phyloP scores from a whole-genome alignment of 2,888 invertebrate species.

The Apamea anceps region DNA sequence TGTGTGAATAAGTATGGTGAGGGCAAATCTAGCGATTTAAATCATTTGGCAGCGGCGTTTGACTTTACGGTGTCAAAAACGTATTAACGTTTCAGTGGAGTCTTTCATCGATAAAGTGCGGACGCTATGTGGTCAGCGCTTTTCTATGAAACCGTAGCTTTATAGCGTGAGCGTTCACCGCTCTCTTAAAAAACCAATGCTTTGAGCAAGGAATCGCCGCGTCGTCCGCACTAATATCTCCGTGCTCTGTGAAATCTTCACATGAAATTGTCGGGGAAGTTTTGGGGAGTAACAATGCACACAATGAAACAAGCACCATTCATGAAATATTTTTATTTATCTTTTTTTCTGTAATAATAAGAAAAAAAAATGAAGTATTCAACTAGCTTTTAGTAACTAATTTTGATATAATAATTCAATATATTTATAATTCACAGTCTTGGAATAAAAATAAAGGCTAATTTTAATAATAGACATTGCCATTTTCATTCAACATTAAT shows the following conservation, averaged over 20 bases:
- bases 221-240: background rate
- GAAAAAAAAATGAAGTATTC: conserved; percentile 65
- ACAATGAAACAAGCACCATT: conserved; percentile 47
- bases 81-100: no score
- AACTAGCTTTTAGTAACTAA: conserved; percentile 66
- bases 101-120: no score
- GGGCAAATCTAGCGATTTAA: no score
- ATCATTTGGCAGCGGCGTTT: no score
- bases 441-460: conserved; percentile 78
- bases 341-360: conserved; percentile 65
- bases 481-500: conserved; percentile 50
- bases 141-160: no score
- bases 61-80: no score
- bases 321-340: conserved; percentile 64
- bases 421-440: conserved; percentile 80
- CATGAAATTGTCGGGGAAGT: background rate
- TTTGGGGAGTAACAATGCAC: background rate
- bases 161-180: background rate
- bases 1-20: no score
- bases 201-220: no score
- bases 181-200: background rate
- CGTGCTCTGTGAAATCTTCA: background rate
- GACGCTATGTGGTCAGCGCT: no score
- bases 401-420: conserved; percentile 66
- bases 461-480: conserved; percentile 61